Evolutionary conservation across 1,140 invertebrate species (phyloP).

Genomic region (Aphaenogaster ashmeadi): DNA sequence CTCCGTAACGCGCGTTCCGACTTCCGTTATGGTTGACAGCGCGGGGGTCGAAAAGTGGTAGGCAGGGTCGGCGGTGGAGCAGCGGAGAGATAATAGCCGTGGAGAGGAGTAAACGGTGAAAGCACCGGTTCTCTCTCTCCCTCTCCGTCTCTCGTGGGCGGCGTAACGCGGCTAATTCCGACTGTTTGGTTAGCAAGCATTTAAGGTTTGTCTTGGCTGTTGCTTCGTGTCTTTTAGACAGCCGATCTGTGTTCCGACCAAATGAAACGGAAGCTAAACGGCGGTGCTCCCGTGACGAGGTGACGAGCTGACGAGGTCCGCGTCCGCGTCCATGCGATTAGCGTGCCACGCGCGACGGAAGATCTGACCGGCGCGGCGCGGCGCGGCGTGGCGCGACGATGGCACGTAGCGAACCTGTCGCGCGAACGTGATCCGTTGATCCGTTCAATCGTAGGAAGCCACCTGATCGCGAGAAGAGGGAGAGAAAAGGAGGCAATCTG

Average conservation of each 20-base stretch:
- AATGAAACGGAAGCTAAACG: conserved; percentile 85
- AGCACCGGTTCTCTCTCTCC: conserved; percentile 72
- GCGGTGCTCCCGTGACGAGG: conserved; percentile 82
- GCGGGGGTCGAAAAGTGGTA: conserved; percentile 34
- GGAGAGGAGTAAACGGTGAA: conserved; percentile 81
- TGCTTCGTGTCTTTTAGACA: conserved; percentile 87
- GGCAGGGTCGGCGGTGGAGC: conserved; percentile 27
- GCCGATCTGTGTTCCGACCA: conserved; percentile 86
- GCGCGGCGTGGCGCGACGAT: neutral
- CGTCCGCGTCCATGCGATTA: conserved; percentile 42
- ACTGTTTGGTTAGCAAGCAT: conserved; percentile 87
- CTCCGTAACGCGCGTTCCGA: neutral
- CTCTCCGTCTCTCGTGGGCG: conserved; percentile 75
- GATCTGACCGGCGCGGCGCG: neutral
- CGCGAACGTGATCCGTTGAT: neutral
- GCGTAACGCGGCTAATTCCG: conserved; percentile 86
- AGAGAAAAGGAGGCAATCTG: neutral
- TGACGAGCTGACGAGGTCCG: conserved; percentile 75
- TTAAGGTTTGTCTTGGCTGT: conserved; percentile 87
- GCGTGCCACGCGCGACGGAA: conserved; percentile 50
- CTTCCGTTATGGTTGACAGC: conserved; percentile 39
- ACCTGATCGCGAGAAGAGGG: neutral
- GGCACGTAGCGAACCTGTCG: neutral
- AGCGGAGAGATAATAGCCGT: conserved; percentile 79
- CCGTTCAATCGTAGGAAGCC: neutral